phyloP scores from a whole-genome alignment of 2,113 vertebrate genomes.

The Leptodactylus fuscus region DNA sequence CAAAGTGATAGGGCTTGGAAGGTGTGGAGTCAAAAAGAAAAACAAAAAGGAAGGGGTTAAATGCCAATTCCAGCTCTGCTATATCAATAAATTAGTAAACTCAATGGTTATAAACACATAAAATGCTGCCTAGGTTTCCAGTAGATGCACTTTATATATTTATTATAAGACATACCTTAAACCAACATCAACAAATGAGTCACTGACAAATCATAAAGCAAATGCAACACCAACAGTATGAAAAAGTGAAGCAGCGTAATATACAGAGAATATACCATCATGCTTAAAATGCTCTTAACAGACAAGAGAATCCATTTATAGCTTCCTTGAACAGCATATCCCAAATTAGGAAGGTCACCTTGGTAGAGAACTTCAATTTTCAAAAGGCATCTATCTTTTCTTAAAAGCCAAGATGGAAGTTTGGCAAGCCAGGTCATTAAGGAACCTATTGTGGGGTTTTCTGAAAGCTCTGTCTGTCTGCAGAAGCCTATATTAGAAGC shows the following conservation, averaged over 20 bases:
- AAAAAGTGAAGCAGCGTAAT: background rate
- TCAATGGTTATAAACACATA: no score
- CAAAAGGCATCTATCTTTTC: conserved; percentile 41
- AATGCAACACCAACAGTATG: background rate
- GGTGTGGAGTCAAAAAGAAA: no score
- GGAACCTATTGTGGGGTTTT: conserved; percentile 53
- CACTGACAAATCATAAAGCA: background rate
- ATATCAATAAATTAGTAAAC: no score
- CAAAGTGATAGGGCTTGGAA: no score
- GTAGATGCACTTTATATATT: background rate
- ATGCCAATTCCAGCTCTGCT: no score
- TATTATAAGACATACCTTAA: background rate
- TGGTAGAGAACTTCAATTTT: conserved; percentile 49
- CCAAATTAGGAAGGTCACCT: conserved; percentile 57
- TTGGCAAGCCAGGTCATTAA: conserved; percentile 57
- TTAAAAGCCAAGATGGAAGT: conserved; percentile 59
- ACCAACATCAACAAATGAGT: background rate
- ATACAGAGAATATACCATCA: conserved; percentile 6
- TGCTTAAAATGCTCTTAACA: conserved; percentile 29
- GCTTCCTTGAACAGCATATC: conserved; percentile 5
- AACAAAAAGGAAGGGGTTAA: no score
- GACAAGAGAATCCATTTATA: conserved; percentile 50
- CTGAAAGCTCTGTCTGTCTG: conserved; percentile 56
- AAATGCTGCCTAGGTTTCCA: background rate
- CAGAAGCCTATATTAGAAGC: conserved; percentile 53